These are phyloP conservation scores for Hyaena hyaena DNA, from an alignment of 2,113 vertebrate genomes.

Conservation along the genomic window DNA sequence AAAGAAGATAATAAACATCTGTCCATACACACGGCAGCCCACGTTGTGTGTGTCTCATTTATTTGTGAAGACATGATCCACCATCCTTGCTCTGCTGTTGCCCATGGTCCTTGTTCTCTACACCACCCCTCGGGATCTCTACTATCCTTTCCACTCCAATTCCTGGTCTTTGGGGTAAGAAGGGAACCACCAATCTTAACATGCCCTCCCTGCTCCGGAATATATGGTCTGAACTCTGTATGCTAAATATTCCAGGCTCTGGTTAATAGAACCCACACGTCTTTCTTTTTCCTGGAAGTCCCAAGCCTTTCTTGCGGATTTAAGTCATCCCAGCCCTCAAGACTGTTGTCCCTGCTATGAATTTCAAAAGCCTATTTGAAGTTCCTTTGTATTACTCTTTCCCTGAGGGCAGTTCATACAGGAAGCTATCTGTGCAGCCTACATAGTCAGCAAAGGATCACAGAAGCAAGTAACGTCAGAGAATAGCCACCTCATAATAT, in stretches of 20 bases:
- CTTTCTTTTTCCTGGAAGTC: neutral
- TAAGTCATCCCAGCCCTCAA: constrained; percentile 32
- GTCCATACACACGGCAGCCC: neutral
- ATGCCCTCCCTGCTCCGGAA: neutral
- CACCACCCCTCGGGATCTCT: neutral
- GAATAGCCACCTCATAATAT: neutral
- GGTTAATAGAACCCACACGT: neutral
- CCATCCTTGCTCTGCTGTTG: neutral
- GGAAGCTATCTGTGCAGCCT: neutral
- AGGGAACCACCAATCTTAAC: neutral
- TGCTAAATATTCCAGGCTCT: neutral
- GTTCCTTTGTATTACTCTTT: neutral
- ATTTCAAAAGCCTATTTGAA: constrained; percentile 58
- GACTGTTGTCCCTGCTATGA: constrained; percentile 42
- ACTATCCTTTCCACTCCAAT: neutral
- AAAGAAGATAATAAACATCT: neutral
- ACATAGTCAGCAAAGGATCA: neutral
- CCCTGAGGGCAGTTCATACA: neutral
- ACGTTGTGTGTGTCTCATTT: neutral
- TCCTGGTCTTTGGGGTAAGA: neutral
- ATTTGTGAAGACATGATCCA: neutral
- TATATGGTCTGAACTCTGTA: neutral
- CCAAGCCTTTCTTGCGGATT: constrained; percentile 1
- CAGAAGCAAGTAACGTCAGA: constrained; percentile 5
- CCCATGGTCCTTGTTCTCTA: accelerated